A percentile compares a stretch with the other conserved stretches of the same genome.
Evolutionary conservation across 1,140 invertebrate genomes (phyloP).

Genomic region (Scaptomyza montana): DNA sequence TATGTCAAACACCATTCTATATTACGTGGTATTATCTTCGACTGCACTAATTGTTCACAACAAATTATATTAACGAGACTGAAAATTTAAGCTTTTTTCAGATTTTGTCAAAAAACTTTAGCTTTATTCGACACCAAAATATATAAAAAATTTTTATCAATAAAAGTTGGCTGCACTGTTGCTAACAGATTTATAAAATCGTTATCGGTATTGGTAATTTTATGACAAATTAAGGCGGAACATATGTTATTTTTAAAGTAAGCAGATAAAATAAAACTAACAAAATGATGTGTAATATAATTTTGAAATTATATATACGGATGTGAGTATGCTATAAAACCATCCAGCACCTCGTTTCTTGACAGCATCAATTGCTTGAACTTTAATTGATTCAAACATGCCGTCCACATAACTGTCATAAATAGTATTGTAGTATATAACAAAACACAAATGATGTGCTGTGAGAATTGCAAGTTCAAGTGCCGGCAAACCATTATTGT

Average conservation of each 20-base stretch:
- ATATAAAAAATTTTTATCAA: too few relatives aligned
- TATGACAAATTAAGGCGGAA: conserved; percentile 19
- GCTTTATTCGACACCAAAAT: too few relatives aligned
- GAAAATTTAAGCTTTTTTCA: too few relatives aligned
- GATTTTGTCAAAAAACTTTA: too few relatives aligned
- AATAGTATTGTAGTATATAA: conserved; percentile 2
- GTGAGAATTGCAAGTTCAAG: conserved; percentile 29
- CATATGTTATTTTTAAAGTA: conserved; percentile 1
- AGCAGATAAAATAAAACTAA: neutral
- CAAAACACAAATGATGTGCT: conserved; percentile 2
- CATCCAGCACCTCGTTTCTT: neutral
- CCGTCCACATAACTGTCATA: conserved; percentile 35
- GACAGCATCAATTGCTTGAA: conserved; percentile 46
- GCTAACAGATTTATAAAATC: conserved; percentile 8
- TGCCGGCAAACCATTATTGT: neutral
- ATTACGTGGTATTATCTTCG: too few relatives aligned
- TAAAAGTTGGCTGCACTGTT: neutral
- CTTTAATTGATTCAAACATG: conserved; percentile 68
- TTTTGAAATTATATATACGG: too few relatives aligned
- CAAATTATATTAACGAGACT: too few relatives aligned
- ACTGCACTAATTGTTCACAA: too few relatives aligned
- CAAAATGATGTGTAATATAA: neutral
- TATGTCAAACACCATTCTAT: too few relatives aligned
- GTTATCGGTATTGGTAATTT: conserved; percentile 28
- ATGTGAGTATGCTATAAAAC: too few relatives aligned